Conservation (phyloP, 1,140 invertebrate genomes). For the Atta cephalotes region DNA sequence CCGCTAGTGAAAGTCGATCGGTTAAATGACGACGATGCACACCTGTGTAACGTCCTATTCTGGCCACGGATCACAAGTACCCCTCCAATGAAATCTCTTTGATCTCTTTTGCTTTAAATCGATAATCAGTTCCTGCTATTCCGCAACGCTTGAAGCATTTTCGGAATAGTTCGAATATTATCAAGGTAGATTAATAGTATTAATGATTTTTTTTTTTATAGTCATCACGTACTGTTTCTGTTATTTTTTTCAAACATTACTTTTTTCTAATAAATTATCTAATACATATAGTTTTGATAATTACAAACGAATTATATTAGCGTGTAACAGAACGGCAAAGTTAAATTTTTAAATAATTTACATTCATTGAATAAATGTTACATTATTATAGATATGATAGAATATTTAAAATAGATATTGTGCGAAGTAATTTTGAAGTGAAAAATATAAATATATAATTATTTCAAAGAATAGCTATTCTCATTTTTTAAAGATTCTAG, state of each 20-base stretch:
- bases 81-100: constrained; percentile 34
- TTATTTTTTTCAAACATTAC: neutral
- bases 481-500: neutral
- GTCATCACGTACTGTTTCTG: neutral
- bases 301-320: neutral
- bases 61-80: constrained; percentile 6
- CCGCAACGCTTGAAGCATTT: neutral
- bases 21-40: constrained; percentile 65
- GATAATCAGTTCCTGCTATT: neutral
- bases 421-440: neutral
- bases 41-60: constrained; percentile 68
- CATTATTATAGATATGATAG: neutral
- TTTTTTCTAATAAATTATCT: constrained; percentile 4
- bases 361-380: neutral
- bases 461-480: neutral
- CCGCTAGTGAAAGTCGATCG: constrained; percentile 80
- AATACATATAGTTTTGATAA: neutral
- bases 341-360: neutral
- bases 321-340: neutral
- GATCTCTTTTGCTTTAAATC: constrained; percentile 35
- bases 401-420: neutral
- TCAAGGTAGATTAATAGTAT: neutral
- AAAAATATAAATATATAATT: neutral
- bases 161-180: neutral
- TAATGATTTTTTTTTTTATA: neutral